Percentiles rank a stretch among this genome's conserved stretches.
Evolutionary conservation across 37 sponge, comb jelly and placozoan genomes (phyloP).

Genomic region (Dysidea cf. avara): DNA sequence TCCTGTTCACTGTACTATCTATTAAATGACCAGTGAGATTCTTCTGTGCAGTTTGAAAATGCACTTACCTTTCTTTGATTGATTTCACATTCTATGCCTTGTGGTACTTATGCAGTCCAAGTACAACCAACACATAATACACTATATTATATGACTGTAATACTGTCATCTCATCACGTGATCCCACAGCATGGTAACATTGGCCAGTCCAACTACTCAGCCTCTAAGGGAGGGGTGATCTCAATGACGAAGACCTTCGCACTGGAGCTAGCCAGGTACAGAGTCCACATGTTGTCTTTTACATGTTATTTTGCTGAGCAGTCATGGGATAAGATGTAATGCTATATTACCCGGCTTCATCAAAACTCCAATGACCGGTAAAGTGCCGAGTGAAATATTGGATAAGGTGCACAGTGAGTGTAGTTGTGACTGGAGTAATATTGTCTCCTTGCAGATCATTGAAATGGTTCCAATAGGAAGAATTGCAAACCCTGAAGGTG

Average conservation of each 20-base stretch:
- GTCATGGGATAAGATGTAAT: slow-evolving; percentile 75
- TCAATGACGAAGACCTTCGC: slow-evolving; percentile 65
- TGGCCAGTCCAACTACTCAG: slow-evolving; percentile 76
- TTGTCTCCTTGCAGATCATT: background rate
- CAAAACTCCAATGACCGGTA: slow-evolving; percentile 55
- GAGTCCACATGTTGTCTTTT: background rate
- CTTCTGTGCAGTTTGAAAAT: no score
- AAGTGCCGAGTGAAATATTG: slow-evolving; percentile 30
- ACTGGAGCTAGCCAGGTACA: slow-evolving; percentile 55
- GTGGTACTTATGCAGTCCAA: no score
- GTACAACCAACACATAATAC: no score
- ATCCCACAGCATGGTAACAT: slow-evolving; percentile 48
- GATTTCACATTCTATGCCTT: no score
- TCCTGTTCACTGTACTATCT: no score
- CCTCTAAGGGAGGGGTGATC: slow-evolving; percentile 71
- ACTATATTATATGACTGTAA: no score
- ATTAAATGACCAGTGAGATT: no score
- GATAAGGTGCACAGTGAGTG: slow-evolving; percentile 20
- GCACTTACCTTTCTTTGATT: no score
- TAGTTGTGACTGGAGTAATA: background rate
- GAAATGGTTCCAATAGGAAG: slow-evolving; percentile 40
- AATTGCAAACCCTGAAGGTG: slow-evolving; percentile 59
- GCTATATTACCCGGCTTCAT: slow-evolving; percentile 75
- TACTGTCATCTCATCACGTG: no score
- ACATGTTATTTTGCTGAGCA: background rate